These are phyloP conservation scores for Rapana venosa DNA, from an alignment of 2,888 invertebrate species.

Conservation along the genomic window DNA sequence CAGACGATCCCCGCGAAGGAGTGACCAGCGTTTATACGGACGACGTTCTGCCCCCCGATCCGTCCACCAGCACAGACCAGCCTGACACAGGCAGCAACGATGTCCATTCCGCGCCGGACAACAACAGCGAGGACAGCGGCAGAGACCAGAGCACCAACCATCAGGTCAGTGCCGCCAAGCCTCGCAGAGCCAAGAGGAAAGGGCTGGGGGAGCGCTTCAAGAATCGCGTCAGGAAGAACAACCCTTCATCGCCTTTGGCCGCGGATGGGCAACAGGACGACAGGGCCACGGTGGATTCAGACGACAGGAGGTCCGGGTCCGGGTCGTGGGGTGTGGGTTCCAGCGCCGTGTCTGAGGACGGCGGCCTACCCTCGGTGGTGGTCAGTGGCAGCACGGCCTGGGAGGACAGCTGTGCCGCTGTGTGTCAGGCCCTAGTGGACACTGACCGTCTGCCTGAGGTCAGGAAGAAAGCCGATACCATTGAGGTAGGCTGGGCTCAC, in stretches of 20 bases:
- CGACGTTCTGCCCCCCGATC: background rate
- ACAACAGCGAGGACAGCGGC: background rate
- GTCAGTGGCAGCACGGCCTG: background rate
- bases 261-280: background rate
- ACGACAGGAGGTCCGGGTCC: background rate
- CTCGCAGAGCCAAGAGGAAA: conserved; percentile 5
- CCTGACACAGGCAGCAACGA: background rate
- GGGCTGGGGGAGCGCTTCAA: conserved; percentile 12
- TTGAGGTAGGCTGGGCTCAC: conserved; percentile 42
- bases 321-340: background rate
- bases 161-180: background rate
- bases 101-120: background rate
- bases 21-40: background rate
- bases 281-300: background rate
- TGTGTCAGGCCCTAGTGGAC: conserved; percentile 49
- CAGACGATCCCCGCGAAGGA: background rate
- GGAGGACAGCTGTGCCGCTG: background rate
- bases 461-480: conserved; percentile 41
- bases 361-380: background rate
- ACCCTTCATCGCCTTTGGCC: background rate
- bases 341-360: background rate
- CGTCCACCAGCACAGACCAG: background rate
- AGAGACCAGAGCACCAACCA: background rate
- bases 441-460: conserved; percentile 51
- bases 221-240: background rate